phyloP scores from a whole-genome alignment of 2,113 vertebrate genomes.

The Malurus alboscapulatus region DNA sequence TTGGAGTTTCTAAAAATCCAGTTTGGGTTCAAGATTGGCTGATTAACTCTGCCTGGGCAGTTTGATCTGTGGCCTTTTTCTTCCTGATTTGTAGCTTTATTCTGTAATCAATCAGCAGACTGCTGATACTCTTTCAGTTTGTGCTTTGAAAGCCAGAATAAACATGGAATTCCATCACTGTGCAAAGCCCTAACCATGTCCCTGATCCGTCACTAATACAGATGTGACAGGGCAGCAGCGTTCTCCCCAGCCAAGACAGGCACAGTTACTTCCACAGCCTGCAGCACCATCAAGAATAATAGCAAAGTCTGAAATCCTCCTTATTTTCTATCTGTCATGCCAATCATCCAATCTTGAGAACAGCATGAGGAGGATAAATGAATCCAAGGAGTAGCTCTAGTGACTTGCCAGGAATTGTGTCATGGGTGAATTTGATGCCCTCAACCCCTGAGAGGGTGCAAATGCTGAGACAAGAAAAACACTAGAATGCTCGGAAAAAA shows the following conservation, averaged over 20 bases:
- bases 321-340: not conserved
- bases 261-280: not conserved
- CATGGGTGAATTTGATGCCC: not conserved
- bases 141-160: not conserved
- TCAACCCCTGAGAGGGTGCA: not conserved
- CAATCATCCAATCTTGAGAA: not conserved
- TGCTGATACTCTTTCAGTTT: not conserved
- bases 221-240: not conserved
- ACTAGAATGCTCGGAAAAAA: not conserved
- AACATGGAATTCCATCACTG: not conserved
- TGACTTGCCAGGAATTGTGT: not conserved
- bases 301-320: not conserved
- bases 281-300: not conserved
- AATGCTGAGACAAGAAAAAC: not conserved
- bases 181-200: not conserved
- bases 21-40: not conserved
- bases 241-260: not conserved
- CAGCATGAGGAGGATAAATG: not conserved
- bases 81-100: not conserved
- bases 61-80: not conserved
- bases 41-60: not conserved
- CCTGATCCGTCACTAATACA: not conserved
- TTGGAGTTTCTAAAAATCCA: not conserved
- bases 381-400: not conserved
- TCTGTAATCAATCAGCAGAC: not conserved